phyloP scores from a whole-genome alignment of 1,140 invertebrate species.

The Notospermus geniculatus region DNA sequence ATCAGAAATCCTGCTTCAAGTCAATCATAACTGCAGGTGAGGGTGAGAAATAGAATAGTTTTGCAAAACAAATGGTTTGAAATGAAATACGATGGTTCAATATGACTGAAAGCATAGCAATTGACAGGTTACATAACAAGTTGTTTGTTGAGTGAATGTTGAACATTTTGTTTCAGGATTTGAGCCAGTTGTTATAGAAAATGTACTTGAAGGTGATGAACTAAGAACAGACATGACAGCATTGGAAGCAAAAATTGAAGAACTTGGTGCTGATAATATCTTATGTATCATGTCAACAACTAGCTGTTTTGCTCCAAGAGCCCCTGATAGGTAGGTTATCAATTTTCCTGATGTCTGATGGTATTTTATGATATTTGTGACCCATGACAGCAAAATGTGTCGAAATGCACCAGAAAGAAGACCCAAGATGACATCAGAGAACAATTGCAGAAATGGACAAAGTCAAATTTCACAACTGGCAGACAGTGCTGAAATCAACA shows the following conservation, averaged over 20 bases:
- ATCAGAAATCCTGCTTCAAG: conserved; percentile 90
- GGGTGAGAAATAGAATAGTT: no score
- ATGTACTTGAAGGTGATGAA: conserved; percentile 65
- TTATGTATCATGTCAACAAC: conserved; percentile 81
- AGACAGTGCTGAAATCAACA: no score
- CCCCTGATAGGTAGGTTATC: conserved; percentile 67
- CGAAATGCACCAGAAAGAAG: no score
- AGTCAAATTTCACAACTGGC: no score
- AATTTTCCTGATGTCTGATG: conserved; percentile 5
- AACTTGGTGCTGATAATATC: conserved; percentile 67
- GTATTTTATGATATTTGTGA: not conserved
- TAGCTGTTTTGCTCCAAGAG: conserved; percentile 80
- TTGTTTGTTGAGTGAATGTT: not conserved
- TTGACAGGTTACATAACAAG: no score
- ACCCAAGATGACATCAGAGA: no score
- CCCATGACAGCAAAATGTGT: no score
- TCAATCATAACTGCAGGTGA: conserved; percentile 75
- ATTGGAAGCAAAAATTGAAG: conserved; percentile 61
- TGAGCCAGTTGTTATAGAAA: conserved; percentile 69
- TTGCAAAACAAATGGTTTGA: not conserved
- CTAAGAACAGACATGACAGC: conserved; percentile 67
- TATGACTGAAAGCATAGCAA: not conserved
- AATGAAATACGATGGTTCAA: not conserved
- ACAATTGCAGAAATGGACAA: no score
- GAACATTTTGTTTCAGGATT: conserved; percentile 58